phyloP scores from a whole-genome alignment of 2,888 invertebrate species.

The Galerucella pusilla region DNA sequence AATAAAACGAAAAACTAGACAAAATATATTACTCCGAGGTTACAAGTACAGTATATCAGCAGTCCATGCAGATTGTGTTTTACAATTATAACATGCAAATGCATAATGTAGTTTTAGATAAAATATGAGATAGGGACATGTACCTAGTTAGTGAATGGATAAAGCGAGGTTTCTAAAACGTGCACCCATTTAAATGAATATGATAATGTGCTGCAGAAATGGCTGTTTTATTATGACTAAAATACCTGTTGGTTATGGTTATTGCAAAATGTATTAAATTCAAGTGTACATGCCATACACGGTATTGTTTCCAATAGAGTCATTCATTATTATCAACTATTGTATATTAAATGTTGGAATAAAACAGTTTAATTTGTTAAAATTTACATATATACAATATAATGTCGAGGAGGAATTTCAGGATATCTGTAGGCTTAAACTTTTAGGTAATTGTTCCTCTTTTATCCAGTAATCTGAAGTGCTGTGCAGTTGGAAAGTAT shows the following conservation, averaged over 20 bases:
- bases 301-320: background rate
- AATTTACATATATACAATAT: too few species aligned
- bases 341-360: too few species aligned
- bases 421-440: too few species aligned
- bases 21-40: constrained; percentile 26
- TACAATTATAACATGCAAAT: constrained; percentile 42
- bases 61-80: constrained; percentile 39
- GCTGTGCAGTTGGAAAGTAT: too few species aligned
- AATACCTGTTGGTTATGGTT: constrained; percentile 30
- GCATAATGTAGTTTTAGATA: constrained; percentile 40
- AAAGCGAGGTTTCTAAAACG: constrained; percentile 46
- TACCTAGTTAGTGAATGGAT: constrained; percentile 40
- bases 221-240: constrained; percentile 25
- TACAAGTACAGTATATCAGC: constrained; percentile 30
- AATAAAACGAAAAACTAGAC: constrained; percentile 22
- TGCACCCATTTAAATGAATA: constrained; percentile 43
- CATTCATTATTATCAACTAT: background rate
- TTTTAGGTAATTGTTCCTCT: too few species aligned
- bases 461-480: too few species aligned
- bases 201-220: constrained; percentile 25
- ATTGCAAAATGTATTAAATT: constrained; percentile 15
- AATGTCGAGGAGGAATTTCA: too few species aligned
- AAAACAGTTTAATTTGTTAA: too few species aligned
- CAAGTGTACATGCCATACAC: constrained; percentile 4
- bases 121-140: constrained; percentile 40